Conservation (phyloP, 2,113 vertebrate species). For the Donacobius atricapilla region DNA sequence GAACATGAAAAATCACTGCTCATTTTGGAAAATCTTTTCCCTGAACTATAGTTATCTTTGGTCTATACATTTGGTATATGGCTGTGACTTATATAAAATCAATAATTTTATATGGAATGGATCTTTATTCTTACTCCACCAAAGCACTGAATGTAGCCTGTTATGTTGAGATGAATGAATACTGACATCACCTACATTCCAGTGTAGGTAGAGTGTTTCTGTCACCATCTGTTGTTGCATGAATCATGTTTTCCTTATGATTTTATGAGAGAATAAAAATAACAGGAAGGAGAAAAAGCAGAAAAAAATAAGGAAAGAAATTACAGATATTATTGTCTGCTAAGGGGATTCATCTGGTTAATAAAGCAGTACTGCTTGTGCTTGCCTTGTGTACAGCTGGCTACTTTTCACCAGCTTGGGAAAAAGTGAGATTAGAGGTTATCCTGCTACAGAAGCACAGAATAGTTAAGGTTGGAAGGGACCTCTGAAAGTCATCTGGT, state of each 20-base stretch:
- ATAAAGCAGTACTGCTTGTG: background rate
- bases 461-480: background rate
- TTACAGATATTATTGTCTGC: background rate
- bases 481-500: background rate
- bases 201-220: background rate
- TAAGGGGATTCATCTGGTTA: background rate
- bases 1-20: background rate
- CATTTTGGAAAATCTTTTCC: background rate
- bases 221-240: conserved; percentile 40
- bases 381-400: background rate
- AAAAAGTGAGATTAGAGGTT: background rate
- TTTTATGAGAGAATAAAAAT: conserved; percentile 5
- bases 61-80: background rate
- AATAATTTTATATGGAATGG: background rate
- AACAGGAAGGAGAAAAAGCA: background rate
- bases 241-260: conserved; percentile 36
- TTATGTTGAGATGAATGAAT: conserved; percentile 22
- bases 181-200: conserved; percentile 1
- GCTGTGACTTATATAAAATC: background rate
- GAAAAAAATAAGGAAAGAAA: background rate
- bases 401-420: background rate
- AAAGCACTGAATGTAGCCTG: background rate
- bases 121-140: background rate
- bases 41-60: background rate
- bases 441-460: background rate